phyloP scores from a whole-genome alignment of 2,888 invertebrate species.

The Troides helena region DNA sequence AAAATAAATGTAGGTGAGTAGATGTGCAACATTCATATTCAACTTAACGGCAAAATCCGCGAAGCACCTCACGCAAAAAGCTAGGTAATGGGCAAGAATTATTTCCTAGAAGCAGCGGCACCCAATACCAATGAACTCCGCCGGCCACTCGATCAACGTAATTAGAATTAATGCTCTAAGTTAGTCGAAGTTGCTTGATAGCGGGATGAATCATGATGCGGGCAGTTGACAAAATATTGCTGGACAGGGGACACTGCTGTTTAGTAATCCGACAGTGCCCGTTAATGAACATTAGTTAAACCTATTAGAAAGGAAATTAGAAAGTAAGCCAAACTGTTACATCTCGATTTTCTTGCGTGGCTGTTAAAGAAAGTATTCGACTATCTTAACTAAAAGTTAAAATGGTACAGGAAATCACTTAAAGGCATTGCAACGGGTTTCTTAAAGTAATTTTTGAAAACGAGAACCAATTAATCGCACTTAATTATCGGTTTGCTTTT shows the following conservation, averaged over 20 bases:
- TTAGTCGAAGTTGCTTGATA: slow-evolving; percentile 39
- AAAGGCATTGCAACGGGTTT: neutral
- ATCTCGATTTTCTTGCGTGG: neutral
- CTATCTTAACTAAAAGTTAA: neutral
- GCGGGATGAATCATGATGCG: slow-evolving; percentile 37
- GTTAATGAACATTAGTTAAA: slow-evolving; percentile 73
- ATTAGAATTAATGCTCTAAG: slow-evolving; percentile 49
- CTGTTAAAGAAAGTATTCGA: neutral
- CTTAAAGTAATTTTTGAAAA: too few species aligned
- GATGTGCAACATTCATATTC: neutral
- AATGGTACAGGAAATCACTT: neutral
- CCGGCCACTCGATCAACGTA: slow-evolving; percentile 41
- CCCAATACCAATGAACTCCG: slow-evolving; percentile 28
- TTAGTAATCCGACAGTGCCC: slow-evolving; percentile 58
- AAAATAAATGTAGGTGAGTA: neutral
- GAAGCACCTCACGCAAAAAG: slow-evolving; percentile 5
- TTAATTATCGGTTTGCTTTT: too few species aligned
- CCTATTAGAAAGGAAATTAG: slow-evolving; percentile 49
- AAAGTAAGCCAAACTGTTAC: neutral
- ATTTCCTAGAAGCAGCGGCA: slow-evolving; percentile 34
- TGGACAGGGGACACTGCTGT: slow-evolving; percentile 45
- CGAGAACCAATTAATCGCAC: too few species aligned
- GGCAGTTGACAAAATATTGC: slow-evolving; percentile 67
- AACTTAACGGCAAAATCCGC: slow-evolving; percentile 1
- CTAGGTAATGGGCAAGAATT: slow-evolving; percentile 14